Conservation (phyloP, 2,888 invertebrate genomes). For the Ramazzottius varieornatus region DNA sequence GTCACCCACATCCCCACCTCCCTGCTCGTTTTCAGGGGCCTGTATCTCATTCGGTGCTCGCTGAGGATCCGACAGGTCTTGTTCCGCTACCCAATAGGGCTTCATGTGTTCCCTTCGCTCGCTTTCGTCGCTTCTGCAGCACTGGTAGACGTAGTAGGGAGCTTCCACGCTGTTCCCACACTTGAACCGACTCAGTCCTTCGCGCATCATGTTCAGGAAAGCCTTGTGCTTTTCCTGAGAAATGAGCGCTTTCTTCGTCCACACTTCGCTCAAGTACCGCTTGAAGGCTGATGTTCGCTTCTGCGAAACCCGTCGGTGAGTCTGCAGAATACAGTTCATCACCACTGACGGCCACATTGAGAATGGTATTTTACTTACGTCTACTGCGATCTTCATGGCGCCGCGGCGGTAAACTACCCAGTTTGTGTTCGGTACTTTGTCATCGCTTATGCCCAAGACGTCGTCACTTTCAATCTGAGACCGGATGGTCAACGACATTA, state of each 20-base stretch:
- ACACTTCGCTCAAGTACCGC: neutral
- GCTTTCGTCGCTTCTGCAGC: neutral
- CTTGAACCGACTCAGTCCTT: neutral
- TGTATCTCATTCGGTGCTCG: neutral
- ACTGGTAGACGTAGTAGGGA: neutral
- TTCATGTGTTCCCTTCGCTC: neutral
- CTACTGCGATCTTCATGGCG: neutral
- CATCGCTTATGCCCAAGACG: neutral
- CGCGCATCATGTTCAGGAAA: neutral
- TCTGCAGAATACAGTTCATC: neutral
- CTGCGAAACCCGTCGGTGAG: neutral
- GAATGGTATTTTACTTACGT: neutral
- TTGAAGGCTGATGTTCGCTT: neutral
- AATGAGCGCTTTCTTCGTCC: neutral
- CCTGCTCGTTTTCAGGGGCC: neutral
- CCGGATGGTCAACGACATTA: neutral
- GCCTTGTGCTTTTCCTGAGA: slow-evolving; percentile 1
- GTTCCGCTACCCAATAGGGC: neutral
- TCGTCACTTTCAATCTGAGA: neutral
- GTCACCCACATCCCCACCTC: neutral
- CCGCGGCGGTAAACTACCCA: neutral
- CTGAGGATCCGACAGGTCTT: neutral
- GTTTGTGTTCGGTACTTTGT: neutral
- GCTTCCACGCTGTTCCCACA: neutral
- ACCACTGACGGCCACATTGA: neutral